Evolutionary conservation across 1,140 invertebrate genomes (phyloP).

Genomic region (Calliphora vicina): DNA sequence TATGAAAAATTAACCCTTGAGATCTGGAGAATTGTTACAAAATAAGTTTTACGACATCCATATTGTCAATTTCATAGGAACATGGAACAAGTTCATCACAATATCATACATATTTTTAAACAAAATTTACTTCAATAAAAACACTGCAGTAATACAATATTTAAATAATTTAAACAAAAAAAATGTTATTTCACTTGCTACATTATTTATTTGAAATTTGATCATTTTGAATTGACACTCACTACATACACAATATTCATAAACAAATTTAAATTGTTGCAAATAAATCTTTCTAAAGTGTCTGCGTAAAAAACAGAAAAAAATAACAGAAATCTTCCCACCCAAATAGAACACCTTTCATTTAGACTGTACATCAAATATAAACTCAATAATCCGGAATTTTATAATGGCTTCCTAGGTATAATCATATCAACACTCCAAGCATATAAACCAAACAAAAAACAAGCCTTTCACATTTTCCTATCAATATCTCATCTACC

Average conservation of each 20-base stretch:
- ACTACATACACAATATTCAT: not conserved
- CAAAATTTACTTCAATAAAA: not conserved
- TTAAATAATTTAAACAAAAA: not conserved
- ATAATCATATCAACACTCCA: slow-evolving; percentile 30
- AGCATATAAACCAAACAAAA: not conserved
- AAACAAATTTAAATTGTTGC: slow-evolving; percentile 10
- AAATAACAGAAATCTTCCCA: not conserved
- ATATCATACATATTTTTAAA: not conserved
- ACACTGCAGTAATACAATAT: not conserved
- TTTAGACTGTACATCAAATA: slow-evolving; percentile 26
- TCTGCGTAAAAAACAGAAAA: not conserved
- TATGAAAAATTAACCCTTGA: too few relatives aligned
- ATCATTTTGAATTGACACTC: not conserved
- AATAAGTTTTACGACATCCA: too few relatives aligned
- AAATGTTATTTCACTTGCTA: not conserved
- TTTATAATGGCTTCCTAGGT: slow-evolving; percentile 33
- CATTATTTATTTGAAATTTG: not conserved
- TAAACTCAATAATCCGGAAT: slow-evolving; percentile 34
- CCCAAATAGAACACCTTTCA: slow-evolving; percentile 16
- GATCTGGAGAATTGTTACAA: too few relatives aligned
- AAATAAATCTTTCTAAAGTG: slow-evolving; percentile 28
- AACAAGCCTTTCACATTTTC: not conserved
- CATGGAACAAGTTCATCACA: not conserved
- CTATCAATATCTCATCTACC: slow-evolving; percentile 31
- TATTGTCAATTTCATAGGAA: too few relatives aligned